Percentiles rank a stretch among this genome's conserved stretches.
phyloP scores from a whole-genome alignment of 1,140 invertebrate species.

The Drosophila tani region DNA sequence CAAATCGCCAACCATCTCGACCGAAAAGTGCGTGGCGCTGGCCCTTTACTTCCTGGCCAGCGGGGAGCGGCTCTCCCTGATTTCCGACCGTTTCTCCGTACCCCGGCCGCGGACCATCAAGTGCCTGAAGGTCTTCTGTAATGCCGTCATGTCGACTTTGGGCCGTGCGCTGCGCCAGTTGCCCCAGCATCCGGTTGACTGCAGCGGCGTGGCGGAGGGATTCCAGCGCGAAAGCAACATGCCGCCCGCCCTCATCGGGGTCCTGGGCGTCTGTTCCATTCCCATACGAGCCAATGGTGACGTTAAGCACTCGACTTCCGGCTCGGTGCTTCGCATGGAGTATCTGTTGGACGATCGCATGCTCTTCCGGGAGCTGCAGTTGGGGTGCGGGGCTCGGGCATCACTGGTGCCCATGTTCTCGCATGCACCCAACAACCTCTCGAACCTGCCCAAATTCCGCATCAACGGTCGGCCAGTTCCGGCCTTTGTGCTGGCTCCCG shows the following conservation, averaged over 20 bases:
- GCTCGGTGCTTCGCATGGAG: conserved; percentile 57
- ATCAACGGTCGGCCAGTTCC: conserved; percentile 55
- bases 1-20: conserved; percentile 5
- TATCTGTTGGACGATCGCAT: conserved; percentile 70
- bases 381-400: conserved; percentile 24
- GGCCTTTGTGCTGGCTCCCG: conserved; percentile 66
- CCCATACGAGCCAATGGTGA: conserved; percentile 45
- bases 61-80: conserved; percentile 58
- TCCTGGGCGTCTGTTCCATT: conserved; percentile 68
- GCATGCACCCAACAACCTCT: conserved; percentile 39
- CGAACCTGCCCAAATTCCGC: conserved; percentile 33
- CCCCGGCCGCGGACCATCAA: conserved; percentile 46
- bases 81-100: conserved; percentile 59
- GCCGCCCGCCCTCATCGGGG: conserved; percentile 64
- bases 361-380: conserved; percentile 69
- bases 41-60: conserved; percentile 70
- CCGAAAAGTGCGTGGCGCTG: conserved; percentile 66
- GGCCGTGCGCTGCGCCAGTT: conserved; percentile 54
- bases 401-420: conserved; percentile 53
- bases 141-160: conserved; percentile 63
- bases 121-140: conserved; percentile 64
- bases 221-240: conserved; percentile 72
- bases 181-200: conserved; percentile 59
- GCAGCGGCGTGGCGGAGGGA: conserved; percentile 47
- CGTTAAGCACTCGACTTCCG: not conserved